Evolutionary conservation across 2,113 vertebrate species (phyloP), one percentile per base, ranked within the genome.

Genomic region (Petromus typicus): DNA sequence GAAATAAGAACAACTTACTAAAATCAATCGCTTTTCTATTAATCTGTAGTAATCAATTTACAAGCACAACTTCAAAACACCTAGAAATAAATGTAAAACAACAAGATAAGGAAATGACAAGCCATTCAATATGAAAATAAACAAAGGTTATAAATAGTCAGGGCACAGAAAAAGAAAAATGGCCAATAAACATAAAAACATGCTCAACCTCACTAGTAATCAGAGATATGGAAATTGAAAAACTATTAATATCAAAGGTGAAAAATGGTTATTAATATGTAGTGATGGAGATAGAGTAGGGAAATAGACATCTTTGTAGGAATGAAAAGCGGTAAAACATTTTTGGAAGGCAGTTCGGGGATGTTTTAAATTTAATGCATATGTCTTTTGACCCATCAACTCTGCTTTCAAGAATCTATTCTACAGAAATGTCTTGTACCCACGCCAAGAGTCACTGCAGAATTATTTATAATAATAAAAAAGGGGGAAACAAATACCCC

Each of bases 391-490:
- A 97, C 94, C 93, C 57, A 86, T 89, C 66, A 91, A 59, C 82
- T 86, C 82, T 86, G 89, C 86, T 95, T 95, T 97, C 79, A 89
- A 86, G 73, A 95, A 85, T 95, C 94, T 93, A n/a, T 61, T 91
- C 63, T 66, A 37, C n/a, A 93, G 94, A 91, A 94, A 92, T 51
- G 91, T 90, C 92, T 94, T 96, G 85, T 84, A 73, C 56, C 86
- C 40, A 51, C 88, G 92, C 92, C 95, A 96, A 96, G 92, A 48
- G 43, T 96, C 81, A 79, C 11, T 76, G 76, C 54, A 93, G 92
- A 96, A 96, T 95, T 95, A 92, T 93, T 96, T 97, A 96, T 95
- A 96, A 95, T 94, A 97, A 97, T 91, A 86, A 90, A 95, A 96
- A 96, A 90, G 85, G 81, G 37, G 86, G 73, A 90, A 96, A 96